Base-by-base conservation (phyloP, 2,797 vertebrate species). In the Sebastes nivosus region DNA sequence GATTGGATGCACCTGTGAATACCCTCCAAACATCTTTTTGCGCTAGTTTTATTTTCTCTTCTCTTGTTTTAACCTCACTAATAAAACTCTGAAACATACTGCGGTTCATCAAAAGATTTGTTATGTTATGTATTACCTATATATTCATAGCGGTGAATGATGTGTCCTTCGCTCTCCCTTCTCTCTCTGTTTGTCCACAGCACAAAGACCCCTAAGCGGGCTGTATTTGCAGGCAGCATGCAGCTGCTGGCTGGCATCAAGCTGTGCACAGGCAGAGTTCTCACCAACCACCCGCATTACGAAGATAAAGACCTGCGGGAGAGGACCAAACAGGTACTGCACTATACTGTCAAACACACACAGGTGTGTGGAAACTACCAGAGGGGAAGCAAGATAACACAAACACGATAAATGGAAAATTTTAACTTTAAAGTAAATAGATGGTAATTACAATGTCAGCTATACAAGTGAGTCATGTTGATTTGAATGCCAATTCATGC, bases 171-270 rank as follows among this genome's bases (percentile, higher is more conserved):
- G 32, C 25, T 84, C 22, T 67, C 29, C 6, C 58, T 2, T 66
- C 36, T 38, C 29, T 81, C 29, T 79, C 18, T 84, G 29, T 92
- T 52, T 87, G 75, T 87, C 78, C 57, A 38, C 88, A 99, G 99
- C 92, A 95, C 96, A 77, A 96, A 97, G 93, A 99, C 98, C 25
- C 96, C 97, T 13, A 95, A 93, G 87, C 95, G 93, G 73, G 97
- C 98, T 2, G 98, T 98, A 81, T 98, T 99, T 90, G 98, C 98
- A 50, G 98, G 98, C 82, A 99, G 98, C 94, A 99, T 99, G 99
- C 99, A 99, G 94, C 93, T 99, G 61, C 93, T 99, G 92, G 99
- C 99, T 0, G 98, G 98, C 75, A 97, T 99, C 92, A 99, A 99
- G 91, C 96, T 99, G 91, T 99, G 98, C 93, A 99, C 98, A 0